Conservation (phyloP, 2,113 vertebrate species). For the Noctilio leporinus region DNA sequence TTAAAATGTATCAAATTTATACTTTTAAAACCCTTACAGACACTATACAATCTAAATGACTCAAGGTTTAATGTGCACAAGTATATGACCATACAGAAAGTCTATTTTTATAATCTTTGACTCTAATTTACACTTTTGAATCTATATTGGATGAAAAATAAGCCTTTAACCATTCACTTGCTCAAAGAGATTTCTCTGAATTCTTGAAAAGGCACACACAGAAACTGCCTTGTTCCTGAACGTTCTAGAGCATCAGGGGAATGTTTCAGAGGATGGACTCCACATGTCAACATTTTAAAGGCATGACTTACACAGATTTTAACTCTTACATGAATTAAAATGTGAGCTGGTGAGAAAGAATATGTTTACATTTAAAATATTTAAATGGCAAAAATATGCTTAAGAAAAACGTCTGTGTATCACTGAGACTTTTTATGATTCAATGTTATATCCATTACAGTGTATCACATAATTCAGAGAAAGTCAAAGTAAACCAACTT, state of each 20-base stretch:
- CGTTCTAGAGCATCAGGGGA: neutral
- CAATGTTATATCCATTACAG: neutral
- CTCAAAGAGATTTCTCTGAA: neutral
- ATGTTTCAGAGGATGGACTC: neutral
- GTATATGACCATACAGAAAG: neutral
- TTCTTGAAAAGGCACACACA: neutral
- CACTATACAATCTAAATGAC: neutral
- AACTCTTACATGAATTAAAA: conserved; percentile 37
- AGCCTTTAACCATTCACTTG: neutral
- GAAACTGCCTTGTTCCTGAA: neutral
- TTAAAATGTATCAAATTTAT: conserved; percentile 15
- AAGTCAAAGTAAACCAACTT: neutral
- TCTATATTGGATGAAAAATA: neutral
- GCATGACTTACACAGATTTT: neutral
- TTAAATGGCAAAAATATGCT: conserved; percentile 1
- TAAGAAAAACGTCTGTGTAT: neutral
- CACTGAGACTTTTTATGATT: neutral
- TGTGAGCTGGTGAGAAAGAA: neutral
- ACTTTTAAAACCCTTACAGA: neutral
- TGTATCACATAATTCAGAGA: neutral
- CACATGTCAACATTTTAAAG: conserved; percentile 22
- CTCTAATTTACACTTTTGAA: neutral
- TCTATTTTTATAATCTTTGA: neutral
- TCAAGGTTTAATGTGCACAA: neutral
- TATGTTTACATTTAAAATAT: conserved; percentile 14